Conservation (phyloP, 2,797 vertebrate genomes). For the Natrix natrix region DNA sequence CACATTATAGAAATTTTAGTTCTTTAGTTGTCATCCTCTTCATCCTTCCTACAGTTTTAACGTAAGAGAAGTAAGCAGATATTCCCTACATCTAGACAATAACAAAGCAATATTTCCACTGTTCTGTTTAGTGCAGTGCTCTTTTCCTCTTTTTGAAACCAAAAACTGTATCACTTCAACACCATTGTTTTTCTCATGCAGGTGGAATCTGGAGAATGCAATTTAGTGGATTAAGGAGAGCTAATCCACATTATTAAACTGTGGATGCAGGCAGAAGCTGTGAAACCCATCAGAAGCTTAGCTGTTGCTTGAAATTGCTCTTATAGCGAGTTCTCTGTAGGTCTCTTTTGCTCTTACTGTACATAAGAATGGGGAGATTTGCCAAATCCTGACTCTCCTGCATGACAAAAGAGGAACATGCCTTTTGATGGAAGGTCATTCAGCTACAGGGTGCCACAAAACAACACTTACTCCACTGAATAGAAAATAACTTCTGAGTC, state of each 20-base stretch:
- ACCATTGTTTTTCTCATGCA: neutral
- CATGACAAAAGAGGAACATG: conserved; percentile 78
- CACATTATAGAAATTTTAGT: neutral
- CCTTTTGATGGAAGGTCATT: conserved; percentile 72
- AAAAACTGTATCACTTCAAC: neutral
- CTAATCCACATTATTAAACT: conserved; percentile 42
- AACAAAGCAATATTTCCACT: neutral
- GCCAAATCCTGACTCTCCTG: conserved; percentile 71
- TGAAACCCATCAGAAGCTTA: conserved; percentile 37
- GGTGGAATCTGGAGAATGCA: conserved; percentile 33
- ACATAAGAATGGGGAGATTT: conserved; percentile 82
- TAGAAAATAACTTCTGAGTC: conserved; percentile 71
- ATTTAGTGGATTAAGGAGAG: conserved; percentile 11
- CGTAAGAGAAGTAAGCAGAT: neutral
- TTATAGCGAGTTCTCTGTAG: conserved; percentile 49
- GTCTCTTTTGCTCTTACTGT: conserved; percentile 72
- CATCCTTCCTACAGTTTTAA: neutral
- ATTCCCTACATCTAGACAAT: neutral
- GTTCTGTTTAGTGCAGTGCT: neutral
- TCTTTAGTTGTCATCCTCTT: neutral
- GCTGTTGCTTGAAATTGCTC: conserved; percentile 48
- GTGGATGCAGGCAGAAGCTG: conserved; percentile 25
- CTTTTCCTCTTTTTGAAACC: neutral
- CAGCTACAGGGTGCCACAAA: conserved; percentile 68
- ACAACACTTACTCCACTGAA: conserved; percentile 68